phyloP scores from a whole-genome alignment of 2,797 vertebrate species.

The Squalus acanthias region DNA sequence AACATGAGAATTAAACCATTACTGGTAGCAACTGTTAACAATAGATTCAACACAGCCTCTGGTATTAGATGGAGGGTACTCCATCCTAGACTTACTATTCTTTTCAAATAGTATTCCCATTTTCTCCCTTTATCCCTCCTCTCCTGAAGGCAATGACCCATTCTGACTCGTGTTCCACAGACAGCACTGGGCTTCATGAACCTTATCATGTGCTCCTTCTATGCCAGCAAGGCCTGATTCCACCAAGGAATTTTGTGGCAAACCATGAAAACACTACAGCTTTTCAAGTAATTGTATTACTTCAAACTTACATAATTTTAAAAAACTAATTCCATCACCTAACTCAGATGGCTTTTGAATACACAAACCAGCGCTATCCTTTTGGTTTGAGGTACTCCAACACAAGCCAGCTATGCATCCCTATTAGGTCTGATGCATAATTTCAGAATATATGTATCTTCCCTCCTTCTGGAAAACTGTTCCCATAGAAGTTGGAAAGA shows the following conservation, averaged over 20 bases:
- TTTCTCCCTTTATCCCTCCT: not conserved
- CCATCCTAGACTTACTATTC: not conserved
- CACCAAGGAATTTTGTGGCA: not conserved
- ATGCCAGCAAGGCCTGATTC: not conserved
- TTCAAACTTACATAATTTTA: not conserved
- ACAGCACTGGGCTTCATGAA: not conserved
- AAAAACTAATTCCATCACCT: not conserved
- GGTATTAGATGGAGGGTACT: not conserved
- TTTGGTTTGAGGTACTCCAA: not conserved
- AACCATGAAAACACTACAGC: not conserved
- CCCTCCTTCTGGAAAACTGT: not conserved
- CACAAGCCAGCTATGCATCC: not conserved
- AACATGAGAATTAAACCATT: not conserved
- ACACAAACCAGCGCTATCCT: not conserved
- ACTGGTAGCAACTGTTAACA: not conserved
- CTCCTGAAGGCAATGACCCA: not conserved
- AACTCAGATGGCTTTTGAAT: not conserved
- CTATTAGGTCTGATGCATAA: not conserved
- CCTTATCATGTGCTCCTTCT: not conserved
- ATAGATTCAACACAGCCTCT: not conserved
- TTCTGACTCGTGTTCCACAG: not conserved
- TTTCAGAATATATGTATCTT: not conserved
- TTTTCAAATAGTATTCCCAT: not conserved
- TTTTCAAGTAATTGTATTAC: not conserved
- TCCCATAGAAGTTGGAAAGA: not conserved